Conservation (phyloP, 2,888 invertebrate genomes). For the Eupithecia insigniata region DNA sequence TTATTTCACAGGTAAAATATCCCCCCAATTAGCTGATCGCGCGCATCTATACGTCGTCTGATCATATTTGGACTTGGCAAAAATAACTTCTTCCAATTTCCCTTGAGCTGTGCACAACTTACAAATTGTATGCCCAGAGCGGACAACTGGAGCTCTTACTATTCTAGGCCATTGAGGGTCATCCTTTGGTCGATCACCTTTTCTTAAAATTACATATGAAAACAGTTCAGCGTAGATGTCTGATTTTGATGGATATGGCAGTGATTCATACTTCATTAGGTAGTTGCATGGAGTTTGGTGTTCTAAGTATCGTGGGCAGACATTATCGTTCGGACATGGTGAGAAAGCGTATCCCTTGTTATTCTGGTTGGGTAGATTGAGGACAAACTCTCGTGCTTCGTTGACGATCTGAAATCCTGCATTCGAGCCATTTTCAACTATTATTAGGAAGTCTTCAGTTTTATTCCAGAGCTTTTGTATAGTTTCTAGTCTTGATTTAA, state of each 20-base stretch:
- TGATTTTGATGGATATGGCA: slow-evolving; percentile 77
- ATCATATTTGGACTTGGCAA: slow-evolving; percentile 90
- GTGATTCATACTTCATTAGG: slow-evolving; percentile 84
- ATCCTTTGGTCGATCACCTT: slow-evolving; percentile 84
- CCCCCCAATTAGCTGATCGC: slow-evolving; percentile 90
- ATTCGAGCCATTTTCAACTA: slow-evolving; percentile 93
- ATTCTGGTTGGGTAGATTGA: slow-evolving; percentile 77
- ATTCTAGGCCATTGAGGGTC: slow-evolving; percentile 91
- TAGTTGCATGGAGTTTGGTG: slow-evolving; percentile 92
- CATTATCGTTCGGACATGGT: slow-evolving; percentile 93
- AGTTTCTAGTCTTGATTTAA: slow-evolving; percentile 86
- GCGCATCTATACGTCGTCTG: slow-evolving; percentile 91
- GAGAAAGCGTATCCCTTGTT: slow-evolving; percentile 87
- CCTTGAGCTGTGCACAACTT: slow-evolving; percentile 90
- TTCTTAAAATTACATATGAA: slow-evolving; percentile 92
- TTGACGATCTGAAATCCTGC: slow-evolving; percentile 92
- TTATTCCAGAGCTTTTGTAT: slow-evolving; percentile 93
- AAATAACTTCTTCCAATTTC: slow-evolving; percentile 89
- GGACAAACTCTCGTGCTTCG: slow-evolving; percentile 92
- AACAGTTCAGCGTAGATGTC: slow-evolving; percentile 84
- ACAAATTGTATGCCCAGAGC: slow-evolving; percentile 90
- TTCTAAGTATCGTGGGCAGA: slow-evolving; percentile 89
- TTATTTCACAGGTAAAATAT: slow-evolving; percentile 88
- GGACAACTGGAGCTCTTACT: slow-evolving; percentile 87
- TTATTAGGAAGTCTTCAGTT: slow-evolving; percentile 91